Evolutionary conservation across 2,113 vertebrate genomes (phyloP), one percentile per base, ranked within the genome.

Genomic region (Corydoras sp.): DNA sequence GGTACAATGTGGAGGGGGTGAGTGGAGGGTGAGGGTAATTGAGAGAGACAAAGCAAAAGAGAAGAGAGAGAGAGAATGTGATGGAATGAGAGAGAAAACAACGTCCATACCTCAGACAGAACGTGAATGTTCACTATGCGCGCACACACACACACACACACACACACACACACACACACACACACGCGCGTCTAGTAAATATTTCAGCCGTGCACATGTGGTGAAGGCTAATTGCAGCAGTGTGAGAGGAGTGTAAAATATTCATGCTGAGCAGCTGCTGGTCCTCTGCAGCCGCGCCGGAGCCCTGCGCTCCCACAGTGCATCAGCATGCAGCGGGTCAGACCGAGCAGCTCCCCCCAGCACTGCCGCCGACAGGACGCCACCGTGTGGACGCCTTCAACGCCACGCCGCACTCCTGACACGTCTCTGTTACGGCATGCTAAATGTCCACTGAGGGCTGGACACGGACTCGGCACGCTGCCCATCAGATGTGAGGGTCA

Each of bases 161-260:
- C 65, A 71, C 50, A 18, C 56, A 62, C 49, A 62, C 48, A 61
- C 68, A 69, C 58, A 62, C 63, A 30, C 73, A 64, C 76, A 73
- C 69, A 69, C 73, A 32, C 58, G 29, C 61, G 62, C 69, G 69
- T 79, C 66, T 85, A 86, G 86, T 90, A 88, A 90, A 91, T 91
- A 90, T 90, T 91, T 91, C 83, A 91, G 81, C 83, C 81, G 84
- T 80, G 82, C 83, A 89, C 89, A 90, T 90, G 87, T 90, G 88
- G 88, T 83, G 85, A 85, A 89, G 87, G 88, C 88, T 88, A 89
- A 91, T 87, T 80, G 86, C 85, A 86, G 82, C 80, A 77, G 81
- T 83, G 83, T 78, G 82, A 90, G 83, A 90, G 84, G 75, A 81
- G 85, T 77, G 85, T 89, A 81, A 89, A 91, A 89, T 88, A 89